Percentiles rank a stretch among this genome's conserved stretches.
Evolutionary conservation across 2,888 invertebrate genomes (phyloP).

Genomic region (Gymnosoma rotundatum): DNA sequence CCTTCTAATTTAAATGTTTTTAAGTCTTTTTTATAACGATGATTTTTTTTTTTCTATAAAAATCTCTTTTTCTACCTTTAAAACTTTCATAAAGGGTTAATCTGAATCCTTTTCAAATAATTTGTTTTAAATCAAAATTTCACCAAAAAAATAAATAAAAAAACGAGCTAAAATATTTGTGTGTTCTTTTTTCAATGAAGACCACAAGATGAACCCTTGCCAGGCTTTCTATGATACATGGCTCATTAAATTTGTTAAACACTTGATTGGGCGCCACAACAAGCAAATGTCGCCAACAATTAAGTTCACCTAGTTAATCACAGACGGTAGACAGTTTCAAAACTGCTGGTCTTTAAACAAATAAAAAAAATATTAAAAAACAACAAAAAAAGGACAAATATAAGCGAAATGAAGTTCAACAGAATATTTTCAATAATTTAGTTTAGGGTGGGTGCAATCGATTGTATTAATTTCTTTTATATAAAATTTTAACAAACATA

Average conservation of each 20-base stretch:
- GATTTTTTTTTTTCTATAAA: no score
- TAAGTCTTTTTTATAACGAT: no score
- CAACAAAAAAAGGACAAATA: not conserved
- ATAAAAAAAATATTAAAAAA: constrained; percentile 18
- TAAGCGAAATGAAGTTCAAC: constrained; percentile 11
- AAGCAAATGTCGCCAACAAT: constrained; percentile 75
- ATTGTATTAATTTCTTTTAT: constrained; percentile 65
- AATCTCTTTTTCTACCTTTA: no score
- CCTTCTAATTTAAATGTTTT: no score
- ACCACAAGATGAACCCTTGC: constrained; percentile 35
- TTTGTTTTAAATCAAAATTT: constrained; percentile 31
- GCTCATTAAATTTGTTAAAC: constrained; percentile 74
- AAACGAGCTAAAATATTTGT: not conserved
- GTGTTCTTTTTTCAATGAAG: constrained; percentile 6
- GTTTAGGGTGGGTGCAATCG: constrained; percentile 70
- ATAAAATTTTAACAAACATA: constrained; percentile 55
- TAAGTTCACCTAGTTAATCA: constrained; percentile 73
- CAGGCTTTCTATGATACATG: constrained; percentile 67
- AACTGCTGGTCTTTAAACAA: constrained; percentile 72
- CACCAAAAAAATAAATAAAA: constrained; percentile 12
- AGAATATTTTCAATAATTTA: constrained; percentile 33
- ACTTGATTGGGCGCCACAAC: constrained; percentile 80
- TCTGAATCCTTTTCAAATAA: constrained; percentile 60
- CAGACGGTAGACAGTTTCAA: constrained; percentile 72
- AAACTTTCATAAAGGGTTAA: constrained; percentile 25